These are phyloP conservation scores for Osmerus mordax DNA, from an alignment of 2,113 vertebrate species.

Conservation along the genomic window DNA sequence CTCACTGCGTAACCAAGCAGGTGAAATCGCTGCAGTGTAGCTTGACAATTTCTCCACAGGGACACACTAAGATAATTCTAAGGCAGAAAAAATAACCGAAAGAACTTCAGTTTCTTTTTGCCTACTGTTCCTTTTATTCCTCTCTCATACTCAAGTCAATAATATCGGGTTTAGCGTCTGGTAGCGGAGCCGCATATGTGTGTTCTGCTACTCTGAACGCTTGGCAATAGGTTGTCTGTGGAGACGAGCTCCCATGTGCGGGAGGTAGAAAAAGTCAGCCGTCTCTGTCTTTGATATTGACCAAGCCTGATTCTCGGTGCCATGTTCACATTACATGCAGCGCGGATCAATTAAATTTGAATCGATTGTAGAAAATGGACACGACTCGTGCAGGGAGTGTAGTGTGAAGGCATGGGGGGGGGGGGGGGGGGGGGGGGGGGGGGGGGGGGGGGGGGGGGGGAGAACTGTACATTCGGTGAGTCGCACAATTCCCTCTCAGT, in stretches of 20 bases:
- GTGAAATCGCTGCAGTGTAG: conserved; percentile 3
- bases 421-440: too few species aligned
- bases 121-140: not conserved
- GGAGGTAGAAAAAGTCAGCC: conserved; percentile 5
- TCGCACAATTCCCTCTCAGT: too few species aligned
- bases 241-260: not conserved
- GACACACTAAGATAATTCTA: not conserved
- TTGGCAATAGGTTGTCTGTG: conserved; percentile 35
- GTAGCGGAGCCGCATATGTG: conserved; percentile 4
- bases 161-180: conserved; percentile 17
- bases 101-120: not conserved
- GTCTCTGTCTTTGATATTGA: conserved; percentile 30
- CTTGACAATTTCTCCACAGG: not conserved
- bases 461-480: too few species aligned
- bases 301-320: conserved; percentile 4
- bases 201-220: conserved; percentile 1
- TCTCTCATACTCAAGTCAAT: not conserved
- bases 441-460: too few species aligned
- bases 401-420: not conserved
- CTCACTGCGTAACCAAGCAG: not conserved
- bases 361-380: not conserved
- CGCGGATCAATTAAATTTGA: conserved; percentile 19
- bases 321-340: conserved; percentile 20
- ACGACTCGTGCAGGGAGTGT: not conserved
- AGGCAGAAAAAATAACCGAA: not conserved